These are phyloP conservation scores for Drosophila anomalata DNA, from an alignment of 2,888 invertebrate species.

Conservation along the genomic window DNA sequence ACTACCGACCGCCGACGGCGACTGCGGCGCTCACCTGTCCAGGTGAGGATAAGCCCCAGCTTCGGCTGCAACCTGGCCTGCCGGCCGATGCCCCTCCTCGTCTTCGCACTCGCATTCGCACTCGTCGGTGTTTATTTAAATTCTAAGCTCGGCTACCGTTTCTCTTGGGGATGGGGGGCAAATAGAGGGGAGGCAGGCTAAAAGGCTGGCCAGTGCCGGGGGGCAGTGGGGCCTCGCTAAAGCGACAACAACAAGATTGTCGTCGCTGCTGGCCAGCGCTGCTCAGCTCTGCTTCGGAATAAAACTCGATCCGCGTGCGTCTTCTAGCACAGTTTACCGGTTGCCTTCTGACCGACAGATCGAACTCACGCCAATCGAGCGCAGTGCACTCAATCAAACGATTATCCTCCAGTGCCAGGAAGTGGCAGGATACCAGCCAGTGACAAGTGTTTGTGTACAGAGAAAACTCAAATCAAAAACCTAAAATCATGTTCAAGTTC, in stretches of 20 bases:
- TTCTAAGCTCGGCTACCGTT: constrained; percentile 79
- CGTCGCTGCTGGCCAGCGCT: constrained; percentile 47
- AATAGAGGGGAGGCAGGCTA: background rate
- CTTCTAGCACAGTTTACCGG: constrained; percentile 84
- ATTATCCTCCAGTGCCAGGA: constrained; percentile 51
- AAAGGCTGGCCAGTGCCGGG: background rate
- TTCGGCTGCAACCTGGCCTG: constrained; percentile 31
- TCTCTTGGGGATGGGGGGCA: constrained; percentile 10
- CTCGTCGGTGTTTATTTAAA: constrained; percentile 72
- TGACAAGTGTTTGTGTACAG: constrained; percentile 59
- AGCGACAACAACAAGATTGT: constrained; percentile 40
- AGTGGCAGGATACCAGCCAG: constrained; percentile 48
- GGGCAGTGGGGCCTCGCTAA: constrained; percentile 45
- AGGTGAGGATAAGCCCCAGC: constrained; percentile 3
- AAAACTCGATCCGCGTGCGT: constrained; percentile 84
- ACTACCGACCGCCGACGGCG: constrained; percentile 15
- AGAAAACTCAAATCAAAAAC: constrained; percentile 2
- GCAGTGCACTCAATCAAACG: constrained; percentile 71
- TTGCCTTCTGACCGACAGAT: constrained; percentile 84
- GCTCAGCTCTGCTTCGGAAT: constrained; percentile 72
- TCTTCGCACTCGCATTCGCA: constrained; percentile 29
- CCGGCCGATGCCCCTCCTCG: constrained; percentile 59
- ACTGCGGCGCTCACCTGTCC: constrained; percentile 11
- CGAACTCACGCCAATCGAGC: constrained; percentile 80
- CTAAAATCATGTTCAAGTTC: constrained; percentile 84